Evolutionary conservation across 2,888 invertebrate genomes (phyloP).

Genomic region (Drosophila meridionalis): DNA sequence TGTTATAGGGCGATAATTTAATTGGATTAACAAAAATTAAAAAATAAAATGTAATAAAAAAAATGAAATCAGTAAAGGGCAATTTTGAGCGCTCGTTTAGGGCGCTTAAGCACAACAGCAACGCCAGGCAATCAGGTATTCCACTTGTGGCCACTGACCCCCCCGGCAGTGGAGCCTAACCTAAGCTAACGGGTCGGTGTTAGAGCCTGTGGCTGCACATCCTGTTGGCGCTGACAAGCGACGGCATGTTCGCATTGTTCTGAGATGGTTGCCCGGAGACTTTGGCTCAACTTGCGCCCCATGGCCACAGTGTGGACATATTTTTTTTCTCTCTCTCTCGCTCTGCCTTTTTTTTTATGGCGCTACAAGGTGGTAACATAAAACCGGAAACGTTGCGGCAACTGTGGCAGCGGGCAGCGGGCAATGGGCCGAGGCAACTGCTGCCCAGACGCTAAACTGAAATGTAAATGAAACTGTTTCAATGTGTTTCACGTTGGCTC

Average conservation of each 20-base stretch:
- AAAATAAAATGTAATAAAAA: slow-evolving; percentile 10
- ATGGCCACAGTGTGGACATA: slow-evolving; percentile 11
- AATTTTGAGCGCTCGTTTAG: slow-evolving; percentile 26
- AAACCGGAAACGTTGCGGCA: slow-evolving; percentile 54
- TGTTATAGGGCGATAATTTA: slow-evolving; percentile 33
- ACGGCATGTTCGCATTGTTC: slow-evolving; percentile 28
- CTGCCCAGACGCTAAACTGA: slow-evolving; percentile 58
- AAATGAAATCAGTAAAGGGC: slow-evolving; percentile 9
- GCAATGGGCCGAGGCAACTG: slow-evolving; percentile 7
- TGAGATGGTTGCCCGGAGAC: slow-evolving; percentile 32
- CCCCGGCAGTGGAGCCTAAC: background rate
- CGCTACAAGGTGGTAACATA: slow-evolving; percentile 67
- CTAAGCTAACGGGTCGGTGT: background rate
- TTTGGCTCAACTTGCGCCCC: slow-evolving; percentile 38
- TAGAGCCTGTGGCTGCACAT: slow-evolving; percentile 19
- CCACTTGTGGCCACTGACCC: slow-evolving; percentile 31
- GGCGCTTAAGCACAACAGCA: slow-evolving; percentile 28
- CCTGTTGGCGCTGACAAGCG: slow-evolving; percentile 33
- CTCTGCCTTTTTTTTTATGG: slow-evolving; percentile 46
- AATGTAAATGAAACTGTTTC: slow-evolving; percentile 74
- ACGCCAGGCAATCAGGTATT: slow-evolving; percentile 32
- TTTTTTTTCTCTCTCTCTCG: background rate
- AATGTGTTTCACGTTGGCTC: slow-evolving; percentile 46
- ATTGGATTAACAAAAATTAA: slow-evolving; percentile 28
- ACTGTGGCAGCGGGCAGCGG: background rate